Evolutionary conservation across 2,888 invertebrate genomes (phyloP).

Genomic region (Clunio marinus): DNA sequence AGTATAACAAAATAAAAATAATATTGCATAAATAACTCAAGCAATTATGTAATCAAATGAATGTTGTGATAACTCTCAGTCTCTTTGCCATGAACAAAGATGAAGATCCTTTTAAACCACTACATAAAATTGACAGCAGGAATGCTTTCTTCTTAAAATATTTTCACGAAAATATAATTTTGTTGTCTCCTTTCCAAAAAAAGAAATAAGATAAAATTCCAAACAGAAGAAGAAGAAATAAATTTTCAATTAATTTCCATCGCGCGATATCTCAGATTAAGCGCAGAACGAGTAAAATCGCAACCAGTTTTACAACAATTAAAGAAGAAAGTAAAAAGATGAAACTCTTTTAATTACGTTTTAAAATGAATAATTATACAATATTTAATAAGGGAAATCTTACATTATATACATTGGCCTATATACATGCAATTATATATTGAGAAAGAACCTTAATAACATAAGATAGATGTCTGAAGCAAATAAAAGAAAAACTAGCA

Average conservation of each 20-base stretch:
- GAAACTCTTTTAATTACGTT: constrained; percentile 30
- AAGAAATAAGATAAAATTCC: too few species aligned
- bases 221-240: too few species aligned
- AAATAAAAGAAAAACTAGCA: neutral
- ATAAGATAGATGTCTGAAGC: neutral
- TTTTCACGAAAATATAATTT: neutral
- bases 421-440: constrained; percentile 15
- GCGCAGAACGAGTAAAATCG: too few species aligned
- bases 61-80: constrained; percentile 33
- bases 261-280: too few species aligned
- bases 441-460: neutral
- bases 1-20: neutral
- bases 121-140: neutral
- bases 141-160: too few species aligned
- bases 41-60: constrained; percentile 14
- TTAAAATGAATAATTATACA: constrained; percentile 22
- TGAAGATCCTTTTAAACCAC: neutral
- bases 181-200: neutral
- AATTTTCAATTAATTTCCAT: too few species aligned
- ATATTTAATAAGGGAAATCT: neutral
- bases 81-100: too few species aligned
- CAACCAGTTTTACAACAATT: constrained; percentile 13
- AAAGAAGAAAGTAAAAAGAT: too few species aligned
- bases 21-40: neutral
- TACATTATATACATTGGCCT: constrained; percentile 36